Conservation (phyloP, 37 sponge, comb jelly and placozoan species). For the Aplysina aerophoba region DNA sequence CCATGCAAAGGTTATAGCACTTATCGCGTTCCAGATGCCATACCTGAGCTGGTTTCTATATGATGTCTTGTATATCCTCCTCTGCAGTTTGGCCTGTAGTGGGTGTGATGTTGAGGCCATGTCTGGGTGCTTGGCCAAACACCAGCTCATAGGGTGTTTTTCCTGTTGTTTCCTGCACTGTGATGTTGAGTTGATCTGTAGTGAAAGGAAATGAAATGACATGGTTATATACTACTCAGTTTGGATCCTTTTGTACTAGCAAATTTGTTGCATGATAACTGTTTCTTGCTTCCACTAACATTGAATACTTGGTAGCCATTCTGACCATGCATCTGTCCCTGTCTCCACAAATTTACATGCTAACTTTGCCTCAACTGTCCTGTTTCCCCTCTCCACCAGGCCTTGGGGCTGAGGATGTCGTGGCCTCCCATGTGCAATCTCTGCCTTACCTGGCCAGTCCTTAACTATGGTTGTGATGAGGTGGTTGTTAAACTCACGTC, state of each 20-base stretch:
- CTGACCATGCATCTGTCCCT: neutral
- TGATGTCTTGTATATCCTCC: too few relatives aligned
- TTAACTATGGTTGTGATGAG: neutral
- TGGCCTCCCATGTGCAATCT: slow-evolving; percentile 1
- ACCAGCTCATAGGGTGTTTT: neutral
- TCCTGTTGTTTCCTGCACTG: neutral
- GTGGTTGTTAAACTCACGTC: neutral
- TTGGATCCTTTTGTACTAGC: neutral
- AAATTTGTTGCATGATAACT: neutral
- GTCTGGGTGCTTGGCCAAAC: neutral
- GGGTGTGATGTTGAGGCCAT: neutral
- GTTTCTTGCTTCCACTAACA: neutral
- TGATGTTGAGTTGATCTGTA: slow-evolving; percentile 4
- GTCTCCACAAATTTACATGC: neutral
- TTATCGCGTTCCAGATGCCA: neutral
- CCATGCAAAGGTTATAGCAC: too few relatives aligned
- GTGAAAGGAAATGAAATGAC: too few relatives aligned
- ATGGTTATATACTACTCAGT: neutral
- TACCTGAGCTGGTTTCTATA: neutral
- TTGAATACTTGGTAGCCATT: slow-evolving; percentile 22
- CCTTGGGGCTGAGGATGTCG: neutral
- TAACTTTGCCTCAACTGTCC: slow-evolving; percentile 11
- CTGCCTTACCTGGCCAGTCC: neutral
- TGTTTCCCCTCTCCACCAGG: slow-evolving; percentile 1
- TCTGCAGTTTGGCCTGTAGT: neutral